Percentiles rank a stretch among this genome's conserved stretches.
Conservation (phyloP, 2,113 vertebrate species). For the Peromyscus leucopus region DNA sequence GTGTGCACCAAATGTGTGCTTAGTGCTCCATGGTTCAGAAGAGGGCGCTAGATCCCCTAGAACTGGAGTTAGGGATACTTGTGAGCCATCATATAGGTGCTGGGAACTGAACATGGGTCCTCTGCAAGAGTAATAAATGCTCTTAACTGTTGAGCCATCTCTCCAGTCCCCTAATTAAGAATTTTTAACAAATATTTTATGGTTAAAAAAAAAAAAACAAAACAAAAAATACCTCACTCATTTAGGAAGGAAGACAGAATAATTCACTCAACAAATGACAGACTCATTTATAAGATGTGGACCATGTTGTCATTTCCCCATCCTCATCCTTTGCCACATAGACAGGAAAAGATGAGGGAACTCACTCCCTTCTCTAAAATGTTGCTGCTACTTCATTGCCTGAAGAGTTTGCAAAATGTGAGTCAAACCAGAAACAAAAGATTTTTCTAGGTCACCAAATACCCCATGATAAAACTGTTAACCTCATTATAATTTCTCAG, state of each 20-base stretch:
- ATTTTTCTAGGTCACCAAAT: slow-evolving; percentile 5
- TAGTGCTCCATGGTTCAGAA: not conserved
- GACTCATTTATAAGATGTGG: not conserved
- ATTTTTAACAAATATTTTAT: not conserved
- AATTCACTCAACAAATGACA: not conserved
- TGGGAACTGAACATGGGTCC: not conserved
- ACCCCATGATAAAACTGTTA: slow-evolving; percentile 15
- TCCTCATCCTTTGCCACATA: not conserved
- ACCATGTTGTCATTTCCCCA: not conserved
- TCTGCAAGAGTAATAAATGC: not conserved
- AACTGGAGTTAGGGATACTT: not conserved
- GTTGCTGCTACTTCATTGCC: not conserved
- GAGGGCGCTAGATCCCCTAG: not conserved
- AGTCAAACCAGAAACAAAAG: slow-evolving; percentile 45
- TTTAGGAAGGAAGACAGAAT: not conserved
- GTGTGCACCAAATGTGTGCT: not conserved
- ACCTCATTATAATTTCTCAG: slow-evolving; percentile 37
- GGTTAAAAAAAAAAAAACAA: too few relatives aligned
- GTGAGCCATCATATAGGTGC: not conserved
- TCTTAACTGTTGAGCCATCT: not conserved
- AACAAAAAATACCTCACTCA: too few relatives aligned
- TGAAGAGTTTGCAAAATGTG: slow-evolving; percentile 29
- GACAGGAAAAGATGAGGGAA: not conserved
- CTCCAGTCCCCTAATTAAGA: not conserved
- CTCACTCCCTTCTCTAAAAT: not conserved